phyloP scores from a whole-genome alignment of 2,797 vertebrate species.

The Pristis pectinata region DNA sequence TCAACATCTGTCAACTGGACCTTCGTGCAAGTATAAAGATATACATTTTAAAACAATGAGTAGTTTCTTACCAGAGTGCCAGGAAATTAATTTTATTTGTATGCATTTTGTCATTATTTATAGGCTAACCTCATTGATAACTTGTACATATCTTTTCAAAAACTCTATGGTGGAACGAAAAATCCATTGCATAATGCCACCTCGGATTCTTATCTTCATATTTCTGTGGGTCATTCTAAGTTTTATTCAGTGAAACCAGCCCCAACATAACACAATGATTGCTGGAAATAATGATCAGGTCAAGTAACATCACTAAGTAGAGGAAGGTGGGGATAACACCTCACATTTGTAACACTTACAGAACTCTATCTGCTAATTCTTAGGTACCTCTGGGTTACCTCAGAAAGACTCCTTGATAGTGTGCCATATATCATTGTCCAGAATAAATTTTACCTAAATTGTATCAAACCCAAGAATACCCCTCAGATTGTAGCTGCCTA shows the following conservation, averaged over 20 bases:
- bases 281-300: not conserved
- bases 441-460: not conserved
- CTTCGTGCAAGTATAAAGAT: slow-evolving; percentile 50
- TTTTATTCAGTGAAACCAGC: not conserved
- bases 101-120: not conserved
- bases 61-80: not conserved
- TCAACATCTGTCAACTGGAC: slow-evolving; percentile 48
- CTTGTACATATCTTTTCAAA: not conserved
- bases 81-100: not conserved
- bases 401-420: not conserved
- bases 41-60: not conserved
- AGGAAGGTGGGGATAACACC: not conserved
- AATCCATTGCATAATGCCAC: not conserved
- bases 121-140: not conserved
- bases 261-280: not conserved
- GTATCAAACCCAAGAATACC: not conserved
- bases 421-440: not conserved
- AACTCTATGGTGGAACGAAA: not conserved
- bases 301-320: not conserved
- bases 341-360: not conserved
- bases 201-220: not conserved
- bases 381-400: not conserved
- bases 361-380: not conserved
- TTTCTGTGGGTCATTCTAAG: not conserved
- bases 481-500: not conserved